Evolutionary conservation across 1,140 invertebrate species (phyloP), one percentile per base, ranked within the genome.

Genomic region (Calephelis virginiensis): DNA sequence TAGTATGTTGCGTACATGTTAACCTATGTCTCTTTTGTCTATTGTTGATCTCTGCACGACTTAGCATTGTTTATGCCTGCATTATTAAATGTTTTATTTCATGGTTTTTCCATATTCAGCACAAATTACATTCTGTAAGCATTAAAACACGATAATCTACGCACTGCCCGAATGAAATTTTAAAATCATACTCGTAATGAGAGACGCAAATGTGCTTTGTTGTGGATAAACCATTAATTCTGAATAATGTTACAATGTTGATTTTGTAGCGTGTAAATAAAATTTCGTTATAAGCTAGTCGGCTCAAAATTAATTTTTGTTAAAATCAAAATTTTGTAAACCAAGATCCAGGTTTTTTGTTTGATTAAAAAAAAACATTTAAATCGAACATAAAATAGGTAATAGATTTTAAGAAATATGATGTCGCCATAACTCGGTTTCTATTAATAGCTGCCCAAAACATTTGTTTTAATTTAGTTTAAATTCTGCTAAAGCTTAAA

Each of bases 81-180:
- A 53, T 53, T 53, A 53, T 53, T 53, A 11, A 53, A 53, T 28
- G 17, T 17, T 53, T 53, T 53, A 11, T 53, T 53, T 53, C 28
- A 53, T 53, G 50, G 50, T 17, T 53, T 53, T 53, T 37, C 50
- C 50, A 53, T 53, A 53, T 53, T 53, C 17, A 53, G 50, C 50
- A 53, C 50, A 28, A 28, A 9, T 9, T 53, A 53, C 14, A 53
- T 11, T 11, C 17, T 28, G 2, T 28, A 53, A 50, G 13, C 13
- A 53, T 11, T 53, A 9, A 43, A 43, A 8, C 40, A 5, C 40
- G 3, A 6, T 43, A 43, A 43, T 43, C 40, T 4, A 43, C 40
- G 40, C 40, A 43, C 40, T 43, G 40, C 8, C 8, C 8, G 40
- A 43, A 43, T 43, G 40, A 43, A 3, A 9, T 5, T 43, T 43